These are phyloP conservation scores for Tethya wilhelma DNA, from an alignment of 37 sponge, comb jelly and placozoan genomes.

Conservation along the genomic window DNA sequence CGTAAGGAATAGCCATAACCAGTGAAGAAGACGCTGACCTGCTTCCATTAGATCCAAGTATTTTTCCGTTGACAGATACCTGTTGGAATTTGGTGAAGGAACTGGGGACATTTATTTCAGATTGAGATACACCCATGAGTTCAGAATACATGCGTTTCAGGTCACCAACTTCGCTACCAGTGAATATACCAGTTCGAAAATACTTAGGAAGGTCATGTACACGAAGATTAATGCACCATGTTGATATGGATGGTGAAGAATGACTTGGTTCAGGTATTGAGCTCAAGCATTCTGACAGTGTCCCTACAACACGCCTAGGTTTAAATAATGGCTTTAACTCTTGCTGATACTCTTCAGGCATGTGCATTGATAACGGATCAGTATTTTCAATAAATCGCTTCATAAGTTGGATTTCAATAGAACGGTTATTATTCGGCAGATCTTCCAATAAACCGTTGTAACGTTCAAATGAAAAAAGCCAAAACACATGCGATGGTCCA, in stretches of 20 bases:
- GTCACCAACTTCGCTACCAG: background rate
- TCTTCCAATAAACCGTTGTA: slow-evolving; percentile 44
- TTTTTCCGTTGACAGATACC: background rate
- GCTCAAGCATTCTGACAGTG: background rate
- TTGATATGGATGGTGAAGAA: background rate
- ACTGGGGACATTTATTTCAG: background rate
- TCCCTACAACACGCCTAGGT: background rate
- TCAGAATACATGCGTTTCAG: background rate
- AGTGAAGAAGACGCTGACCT: background rate
- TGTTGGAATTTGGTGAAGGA: background rate
- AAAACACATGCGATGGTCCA: slow-evolving; percentile 44
- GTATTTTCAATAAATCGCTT: background rate
- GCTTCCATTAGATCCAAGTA: background rate
- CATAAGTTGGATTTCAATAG: background rate
- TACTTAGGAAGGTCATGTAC: background rate
- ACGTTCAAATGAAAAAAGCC: slow-evolving; percentile 62
- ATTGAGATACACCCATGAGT: background rate
- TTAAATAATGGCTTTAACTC: background rate
- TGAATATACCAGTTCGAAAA: no score
- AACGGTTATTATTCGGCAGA: slow-evolving; percentile 1
- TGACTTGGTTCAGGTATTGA: background rate
- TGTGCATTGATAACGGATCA: background rate
- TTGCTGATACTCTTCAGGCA: background rate
- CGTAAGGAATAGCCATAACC: no score
- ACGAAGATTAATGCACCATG: background rate